These are phyloP conservation scores for Apomyelois bistriatella DNA, from an alignment of 2,888 invertebrate genomes.

Conservation along the genomic window DNA sequence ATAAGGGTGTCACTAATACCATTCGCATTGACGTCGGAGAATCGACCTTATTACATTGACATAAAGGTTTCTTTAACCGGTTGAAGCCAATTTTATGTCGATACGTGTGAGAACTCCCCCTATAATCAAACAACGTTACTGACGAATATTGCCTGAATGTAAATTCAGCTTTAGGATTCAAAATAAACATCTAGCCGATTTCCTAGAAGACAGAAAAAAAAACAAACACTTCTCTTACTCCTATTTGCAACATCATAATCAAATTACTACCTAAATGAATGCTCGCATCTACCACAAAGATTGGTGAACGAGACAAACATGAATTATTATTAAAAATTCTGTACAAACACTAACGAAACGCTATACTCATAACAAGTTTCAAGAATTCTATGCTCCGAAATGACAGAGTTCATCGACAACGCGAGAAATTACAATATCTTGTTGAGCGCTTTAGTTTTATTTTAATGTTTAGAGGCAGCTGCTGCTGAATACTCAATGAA, in stretches of 20 bases:
- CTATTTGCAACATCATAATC: slow-evolving; percentile 1
- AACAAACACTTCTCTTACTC: neutral
- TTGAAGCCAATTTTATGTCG: no score
- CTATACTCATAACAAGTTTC: neutral
- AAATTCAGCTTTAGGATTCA: neutral
- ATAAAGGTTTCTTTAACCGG: no score
- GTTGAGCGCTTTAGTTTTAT: neutral
- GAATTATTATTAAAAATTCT: slow-evolving; percentile 7
- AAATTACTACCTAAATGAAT: slow-evolving; percentile 4
- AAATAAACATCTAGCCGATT: neutral
- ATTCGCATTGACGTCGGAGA: no score
- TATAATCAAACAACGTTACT: neutral
- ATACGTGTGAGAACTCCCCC: no score
- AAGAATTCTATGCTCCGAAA: neutral
- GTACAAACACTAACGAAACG: slow-evolving; percentile 7
- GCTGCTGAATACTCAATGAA: no score
- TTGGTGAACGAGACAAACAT: neutral
- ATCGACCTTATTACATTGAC: no score
- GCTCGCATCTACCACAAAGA: neutral
- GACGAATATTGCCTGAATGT: neutral
- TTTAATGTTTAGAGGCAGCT: no score
- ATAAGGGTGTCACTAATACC: no score
- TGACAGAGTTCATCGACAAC: neutral
- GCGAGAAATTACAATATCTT: neutral
- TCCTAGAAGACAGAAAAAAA: slow-evolving; percentile 2